Percentiles rank a stretch among this genome's conserved stretches.
These are phyloP conservation scores for Phania funesta DNA, from an alignment of 2,888 invertebrate genomes.

Conservation along the genomic window DNA sequence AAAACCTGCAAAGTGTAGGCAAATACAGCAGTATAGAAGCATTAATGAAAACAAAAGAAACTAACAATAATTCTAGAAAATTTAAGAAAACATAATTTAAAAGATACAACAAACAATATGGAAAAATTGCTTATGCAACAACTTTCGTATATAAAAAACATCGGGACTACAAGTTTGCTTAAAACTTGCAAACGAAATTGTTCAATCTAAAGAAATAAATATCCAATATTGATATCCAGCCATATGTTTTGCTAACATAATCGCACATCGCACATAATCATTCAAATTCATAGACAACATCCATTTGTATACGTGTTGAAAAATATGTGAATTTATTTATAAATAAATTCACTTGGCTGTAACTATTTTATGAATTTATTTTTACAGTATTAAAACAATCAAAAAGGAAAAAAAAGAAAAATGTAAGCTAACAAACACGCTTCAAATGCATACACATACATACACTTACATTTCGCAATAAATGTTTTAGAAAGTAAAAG, in stretches of 20 bases:
- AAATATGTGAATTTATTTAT: neutral
- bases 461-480: neutral
- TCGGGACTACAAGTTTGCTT: neutral
- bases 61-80: neutral
- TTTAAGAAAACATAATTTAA: neutral
- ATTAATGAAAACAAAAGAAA: neutral
- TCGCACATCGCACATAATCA: neutral
- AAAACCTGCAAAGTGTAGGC: neutral
- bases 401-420: conserved; percentile 22
- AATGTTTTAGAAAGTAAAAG: conserved; percentile 23
- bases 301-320: neutral
- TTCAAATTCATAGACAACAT: neutral
- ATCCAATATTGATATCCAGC: neutral
- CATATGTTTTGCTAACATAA: neutral
- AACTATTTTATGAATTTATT: neutral
- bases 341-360: neutral
- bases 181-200: conserved; percentile 1
- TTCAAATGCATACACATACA: neutral
- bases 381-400: conserved; percentile 32
- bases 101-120: neutral
- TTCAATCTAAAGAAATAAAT: neutral
- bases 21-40: neutral
- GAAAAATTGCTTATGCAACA: neutral
- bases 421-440: conserved; percentile 19
- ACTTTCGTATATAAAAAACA: neutral